phyloP scores from a whole-genome alignment of 2,113 vertebrate genomes.

The Helogale parvula region DNA sequence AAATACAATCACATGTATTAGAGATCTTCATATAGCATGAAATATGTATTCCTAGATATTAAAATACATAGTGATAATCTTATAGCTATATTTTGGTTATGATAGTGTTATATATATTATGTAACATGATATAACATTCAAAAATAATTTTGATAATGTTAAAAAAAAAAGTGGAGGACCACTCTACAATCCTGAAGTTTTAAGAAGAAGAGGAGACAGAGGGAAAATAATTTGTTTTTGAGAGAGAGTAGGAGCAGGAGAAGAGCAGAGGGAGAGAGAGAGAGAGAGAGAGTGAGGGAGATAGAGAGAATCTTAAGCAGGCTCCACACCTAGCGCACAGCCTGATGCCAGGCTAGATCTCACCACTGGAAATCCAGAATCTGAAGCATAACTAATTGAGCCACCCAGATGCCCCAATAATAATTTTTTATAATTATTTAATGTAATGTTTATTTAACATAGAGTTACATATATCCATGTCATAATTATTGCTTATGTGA shows the following conservation, averaged over 20 bases:
- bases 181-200: slow-evolving; percentile 36
- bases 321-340: no score
- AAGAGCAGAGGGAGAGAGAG: no score
- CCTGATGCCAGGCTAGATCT: no score
- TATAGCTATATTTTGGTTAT: not conserved
- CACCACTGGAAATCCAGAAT: no score
- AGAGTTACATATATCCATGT: not conserved
- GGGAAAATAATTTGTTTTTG: not conserved
- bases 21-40: not conserved
- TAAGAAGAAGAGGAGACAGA: not conserved
- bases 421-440: not conserved
- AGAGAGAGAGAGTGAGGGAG: no score
- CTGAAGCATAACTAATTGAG: no score
- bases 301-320: no score
- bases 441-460: not conserved
- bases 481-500: slow-evolving; percentile 4
- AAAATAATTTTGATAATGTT: slow-evolving; percentile 36
- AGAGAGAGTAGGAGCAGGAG: no score
- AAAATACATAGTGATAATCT: not conserved
- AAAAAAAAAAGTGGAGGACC: not conserved
- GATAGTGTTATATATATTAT: not conserved
- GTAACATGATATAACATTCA: not conserved
- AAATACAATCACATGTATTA: not conserved
- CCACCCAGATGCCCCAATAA: no score
- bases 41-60: not conserved